Percentiles rank a stretch among this genome's conserved stretches.
Conservation (phyloP, 1,140 invertebrate species). For the Dendroctonus valens region DNA sequence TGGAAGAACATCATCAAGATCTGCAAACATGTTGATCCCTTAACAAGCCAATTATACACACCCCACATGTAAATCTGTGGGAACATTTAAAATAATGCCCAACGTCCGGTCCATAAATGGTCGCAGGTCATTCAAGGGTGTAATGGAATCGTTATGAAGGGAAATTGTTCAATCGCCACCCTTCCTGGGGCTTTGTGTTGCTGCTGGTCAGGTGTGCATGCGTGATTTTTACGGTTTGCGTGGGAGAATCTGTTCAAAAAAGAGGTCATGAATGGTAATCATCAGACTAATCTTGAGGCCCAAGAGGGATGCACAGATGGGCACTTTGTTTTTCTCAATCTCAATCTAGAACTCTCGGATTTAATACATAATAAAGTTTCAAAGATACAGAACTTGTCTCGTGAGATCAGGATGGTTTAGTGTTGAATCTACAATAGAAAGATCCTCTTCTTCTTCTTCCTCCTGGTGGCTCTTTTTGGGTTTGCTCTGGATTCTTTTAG, state of each 20-base stretch:
- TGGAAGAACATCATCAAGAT: too few species aligned
- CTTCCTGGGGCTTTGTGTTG: slow-evolving; percentile 11
- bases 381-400: too few species aligned
- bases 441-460: too few species aligned
- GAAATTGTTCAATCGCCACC: slow-evolving; percentile 24
- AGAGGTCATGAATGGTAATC: neutral
- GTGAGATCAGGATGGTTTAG: too few species aligned
- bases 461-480: too few species aligned
- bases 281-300: neutral
- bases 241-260: slow-evolving; percentile 21
- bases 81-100: slow-evolving; percentile 28
- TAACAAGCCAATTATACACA: too few species aligned
- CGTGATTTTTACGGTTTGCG: slow-evolving; percentile 26
- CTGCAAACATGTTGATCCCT: too few species aligned
- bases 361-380: too few species aligned
- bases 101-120: slow-evolving; percentile 27
- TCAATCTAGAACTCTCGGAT: too few species aligned
- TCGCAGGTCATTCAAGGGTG: slow-evolving; percentile 24
- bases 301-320: neutral
- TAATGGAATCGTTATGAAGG: slow-evolving; percentile 30
- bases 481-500: too few species aligned
- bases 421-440: too few species aligned
- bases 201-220: slow-evolving; percentile 26
- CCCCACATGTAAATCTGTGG: slow-evolving; percentile 22
- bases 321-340: neutral